Evolutionary conservation across 2,797 vertebrate species (phyloP).

Genomic region (Sparus aurata): DNA sequence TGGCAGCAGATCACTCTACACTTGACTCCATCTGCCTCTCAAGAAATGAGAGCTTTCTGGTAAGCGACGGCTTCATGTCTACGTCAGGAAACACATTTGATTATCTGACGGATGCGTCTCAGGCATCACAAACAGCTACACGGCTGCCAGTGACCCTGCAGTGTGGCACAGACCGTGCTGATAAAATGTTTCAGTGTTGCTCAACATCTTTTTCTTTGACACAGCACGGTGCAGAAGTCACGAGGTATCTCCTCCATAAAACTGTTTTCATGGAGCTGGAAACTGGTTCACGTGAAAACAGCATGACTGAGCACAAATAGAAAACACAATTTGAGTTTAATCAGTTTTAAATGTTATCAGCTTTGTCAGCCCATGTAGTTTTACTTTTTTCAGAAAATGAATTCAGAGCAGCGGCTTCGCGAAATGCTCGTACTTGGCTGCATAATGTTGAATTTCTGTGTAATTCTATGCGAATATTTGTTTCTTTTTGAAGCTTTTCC

Average conservation of each 20-base stretch:
- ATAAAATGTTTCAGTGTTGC: conserved; percentile 27
- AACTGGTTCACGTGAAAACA: background rate
- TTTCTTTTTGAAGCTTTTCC: background rate
- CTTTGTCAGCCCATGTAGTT: background rate
- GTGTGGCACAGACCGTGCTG: background rate
- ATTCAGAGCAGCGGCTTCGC: background rate
- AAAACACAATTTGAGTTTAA: background rate
- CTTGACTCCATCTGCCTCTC: background rate
- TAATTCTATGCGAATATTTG: background rate
- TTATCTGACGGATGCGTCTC: background rate
- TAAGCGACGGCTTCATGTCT: background rate
- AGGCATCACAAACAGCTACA: background rate
- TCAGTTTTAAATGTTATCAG: background rate
- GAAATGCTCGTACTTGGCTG: background rate
- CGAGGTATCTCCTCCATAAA: conserved; percentile 20
- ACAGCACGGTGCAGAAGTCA: conserved; percentile 6
- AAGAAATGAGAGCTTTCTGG: background rate
- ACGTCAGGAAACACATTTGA: background rate
- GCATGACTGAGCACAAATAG: background rate
- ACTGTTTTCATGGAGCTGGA: conserved; percentile 1
- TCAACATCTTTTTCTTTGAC: conserved; percentile 38
- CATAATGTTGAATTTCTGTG: background rate
- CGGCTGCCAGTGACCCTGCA: background rate
- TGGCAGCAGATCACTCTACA: background rate
- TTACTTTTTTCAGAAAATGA: background rate